These are phyloP conservation scores for Lycocerus yunnanus DNA, from an alignment of 2,888 invertebrate species.

Conservation along the genomic window DNA sequence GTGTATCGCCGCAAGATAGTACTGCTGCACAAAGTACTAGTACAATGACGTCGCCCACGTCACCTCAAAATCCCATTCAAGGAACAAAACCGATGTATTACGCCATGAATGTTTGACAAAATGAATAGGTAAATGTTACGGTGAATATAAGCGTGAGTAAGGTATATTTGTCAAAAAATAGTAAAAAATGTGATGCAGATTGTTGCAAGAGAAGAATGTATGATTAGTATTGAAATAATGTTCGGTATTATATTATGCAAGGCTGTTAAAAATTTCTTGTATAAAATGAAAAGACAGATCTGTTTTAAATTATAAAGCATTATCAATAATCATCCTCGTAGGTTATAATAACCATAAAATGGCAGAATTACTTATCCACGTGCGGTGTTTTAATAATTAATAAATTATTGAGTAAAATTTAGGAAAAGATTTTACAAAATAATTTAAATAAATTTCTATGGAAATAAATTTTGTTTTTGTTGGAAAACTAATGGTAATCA, in stretches of 20 bases:
- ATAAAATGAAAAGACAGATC: background rate
- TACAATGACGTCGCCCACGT: slow-evolving; percentile 55
- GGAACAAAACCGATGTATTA: slow-evolving; percentile 70
- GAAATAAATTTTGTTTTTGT: slow-evolving; percentile 24
- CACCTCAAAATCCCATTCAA: slow-evolving; percentile 60
- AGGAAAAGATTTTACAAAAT: slow-evolving; percentile 13
- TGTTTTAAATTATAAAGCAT: slow-evolving; percentile 19
- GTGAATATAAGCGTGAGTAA: slow-evolving; percentile 38
- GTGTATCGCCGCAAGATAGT: slow-evolving; percentile 69
- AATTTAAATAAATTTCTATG: slow-evolving; percentile 35
- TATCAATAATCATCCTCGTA: slow-evolving; percentile 37
- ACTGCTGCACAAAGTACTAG: slow-evolving; percentile 52
- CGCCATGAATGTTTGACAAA: slow-evolving; percentile 85
- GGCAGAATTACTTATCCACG: slow-evolving; percentile 47
- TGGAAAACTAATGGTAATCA: slow-evolving; percentile 25
- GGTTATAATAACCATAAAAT: slow-evolving; percentile 52
- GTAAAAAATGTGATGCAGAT: background rate
- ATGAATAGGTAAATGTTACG: slow-evolving; percentile 60
- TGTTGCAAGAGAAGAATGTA: background rate
- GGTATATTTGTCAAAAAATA: background rate
- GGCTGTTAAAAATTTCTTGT: slow-evolving; percentile 28
- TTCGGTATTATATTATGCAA: slow-evolving; percentile 10
- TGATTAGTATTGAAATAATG: background rate
- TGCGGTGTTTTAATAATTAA: slow-evolving; percentile 36
- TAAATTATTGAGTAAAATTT: slow-evolving; percentile 16